Conservation (phyloP, 2,888 invertebrate genomes). For the Euplexia lucipara region DNA sequence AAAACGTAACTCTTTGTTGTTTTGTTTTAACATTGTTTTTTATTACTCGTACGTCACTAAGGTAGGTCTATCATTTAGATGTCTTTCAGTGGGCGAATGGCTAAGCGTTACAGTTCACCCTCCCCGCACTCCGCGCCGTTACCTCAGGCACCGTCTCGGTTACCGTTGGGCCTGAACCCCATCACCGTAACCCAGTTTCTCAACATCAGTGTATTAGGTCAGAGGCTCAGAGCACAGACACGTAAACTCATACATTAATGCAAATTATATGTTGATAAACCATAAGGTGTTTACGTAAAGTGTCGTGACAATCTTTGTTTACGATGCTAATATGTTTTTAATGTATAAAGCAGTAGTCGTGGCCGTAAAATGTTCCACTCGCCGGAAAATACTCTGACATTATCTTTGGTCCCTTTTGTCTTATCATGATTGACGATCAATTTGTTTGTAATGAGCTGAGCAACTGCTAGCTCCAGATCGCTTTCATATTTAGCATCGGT, state of each 20-base stretch:
- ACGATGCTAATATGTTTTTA: conserved; percentile 41
- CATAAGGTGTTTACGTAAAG: conserved; percentile 1
- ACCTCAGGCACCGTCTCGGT: too few relatives aligned
- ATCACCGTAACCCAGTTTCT: background rate
- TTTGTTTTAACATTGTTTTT: too few relatives aligned
- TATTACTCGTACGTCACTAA: too few relatives aligned
- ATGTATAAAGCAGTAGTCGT: conserved; percentile 4
- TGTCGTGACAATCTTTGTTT: conserved; percentile 29
- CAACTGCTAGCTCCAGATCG: conserved; percentile 13
- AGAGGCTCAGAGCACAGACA: background rate
- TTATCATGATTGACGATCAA: conserved; percentile 60
- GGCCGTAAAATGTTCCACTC: conserved; percentile 30
- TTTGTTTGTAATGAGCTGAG: conserved; percentile 40
- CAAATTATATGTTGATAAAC: conserved; percentile 26
- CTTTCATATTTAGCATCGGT: background rate
- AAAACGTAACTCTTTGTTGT: too few relatives aligned
- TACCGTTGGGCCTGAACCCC: too few relatives aligned
- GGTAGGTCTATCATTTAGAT: too few relatives aligned
- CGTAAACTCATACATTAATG: conserved; percentile 7
- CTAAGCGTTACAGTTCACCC: too few relatives aligned
- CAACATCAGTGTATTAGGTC: background rate
- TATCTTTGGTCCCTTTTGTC: conserved; percentile 41
- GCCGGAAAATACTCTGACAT: conserved; percentile 42
- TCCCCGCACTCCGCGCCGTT: too few relatives aligned
- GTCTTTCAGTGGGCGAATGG: too few relatives aligned